A percentile compares a stretch with the other conserved stretches of the same genome.
phyloP scores from a whole-genome alignment of 2,797 vertebrate species.

The Chiloscyllium punctatum region DNA sequence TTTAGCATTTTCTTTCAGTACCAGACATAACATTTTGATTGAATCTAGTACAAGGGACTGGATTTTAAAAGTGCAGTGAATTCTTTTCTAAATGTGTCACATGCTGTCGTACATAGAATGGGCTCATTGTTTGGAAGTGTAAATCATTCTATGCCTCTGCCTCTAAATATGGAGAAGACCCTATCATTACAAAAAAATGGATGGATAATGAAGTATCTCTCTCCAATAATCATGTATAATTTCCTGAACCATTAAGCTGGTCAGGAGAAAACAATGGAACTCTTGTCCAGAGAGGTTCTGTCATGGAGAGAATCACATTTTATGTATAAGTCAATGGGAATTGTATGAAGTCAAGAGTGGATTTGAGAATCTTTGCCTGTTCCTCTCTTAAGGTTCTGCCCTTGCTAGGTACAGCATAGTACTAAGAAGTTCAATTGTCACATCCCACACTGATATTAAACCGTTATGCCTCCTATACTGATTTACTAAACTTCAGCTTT shows the following conservation, averaged over 20 bases:
- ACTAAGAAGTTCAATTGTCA: not conserved
- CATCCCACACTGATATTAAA: not conserved
- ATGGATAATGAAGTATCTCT: not conserved
- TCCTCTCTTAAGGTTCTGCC: not conserved
- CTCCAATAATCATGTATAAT: not conserved
- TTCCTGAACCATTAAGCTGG: not conserved
- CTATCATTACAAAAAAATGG: not conserved
- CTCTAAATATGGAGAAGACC: not conserved
- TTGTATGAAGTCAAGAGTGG: not conserved
- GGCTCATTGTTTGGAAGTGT: not conserved
- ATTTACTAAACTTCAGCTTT: not conserved
- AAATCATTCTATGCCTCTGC: not conserved
- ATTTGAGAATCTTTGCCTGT: not conserved
- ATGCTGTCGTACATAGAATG: not conserved
- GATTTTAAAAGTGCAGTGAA: not conserved
- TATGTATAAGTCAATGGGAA: not conserved
- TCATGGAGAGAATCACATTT: not conserved
- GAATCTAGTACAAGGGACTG: not conserved
- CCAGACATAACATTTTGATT: conserved; percentile 31
- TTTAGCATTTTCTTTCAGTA: conserved; percentile 13
- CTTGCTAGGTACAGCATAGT: not conserved
- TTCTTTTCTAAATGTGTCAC: conserved; percentile 7
- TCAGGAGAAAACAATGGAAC: not conserved
- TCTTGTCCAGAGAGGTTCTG: not conserved
- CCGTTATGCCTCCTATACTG: no score